Evolutionary conservation across 2,113 vertebrate genomes (phyloP).

Genomic region (Neopipo cinnamomea): DNA sequence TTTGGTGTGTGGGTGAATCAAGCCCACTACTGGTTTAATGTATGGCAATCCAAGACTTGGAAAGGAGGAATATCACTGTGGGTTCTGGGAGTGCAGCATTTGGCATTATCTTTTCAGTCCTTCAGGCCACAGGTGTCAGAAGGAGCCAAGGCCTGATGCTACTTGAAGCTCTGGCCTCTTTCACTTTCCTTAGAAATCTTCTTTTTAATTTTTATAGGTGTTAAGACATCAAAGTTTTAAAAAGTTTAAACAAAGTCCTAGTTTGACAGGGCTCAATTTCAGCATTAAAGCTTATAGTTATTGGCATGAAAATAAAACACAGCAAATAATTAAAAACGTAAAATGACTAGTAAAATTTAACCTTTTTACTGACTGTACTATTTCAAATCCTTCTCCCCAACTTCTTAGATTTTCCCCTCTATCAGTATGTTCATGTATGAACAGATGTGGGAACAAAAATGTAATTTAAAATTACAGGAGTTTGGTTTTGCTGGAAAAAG

Average conservation of each 20-base stretch:
- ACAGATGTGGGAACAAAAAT: not conserved
- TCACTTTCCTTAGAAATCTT: not conserved
- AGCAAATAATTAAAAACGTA: not conserved
- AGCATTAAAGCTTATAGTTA: not conserved
- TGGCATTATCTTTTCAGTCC: not conserved
- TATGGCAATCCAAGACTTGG: not conserved
- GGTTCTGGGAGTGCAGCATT: not conserved
- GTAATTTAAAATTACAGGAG: not conserved
- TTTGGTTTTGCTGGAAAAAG: not conserved
- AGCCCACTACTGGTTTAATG: not conserved
- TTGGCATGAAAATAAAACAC: not conserved
- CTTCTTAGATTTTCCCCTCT: not conserved
- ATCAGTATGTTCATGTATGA: fast-evolving
- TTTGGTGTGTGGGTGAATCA: not conserved
- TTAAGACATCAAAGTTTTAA: not conserved
- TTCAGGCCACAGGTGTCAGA: not conserved
- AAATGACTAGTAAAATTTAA: not conserved
- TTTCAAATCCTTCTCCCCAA: not conserved
- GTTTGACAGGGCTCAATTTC: not conserved
- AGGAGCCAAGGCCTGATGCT: not conserved
- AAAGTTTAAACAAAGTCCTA: not conserved
- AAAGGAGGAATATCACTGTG: not conserved
- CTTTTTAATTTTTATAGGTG: not conserved
- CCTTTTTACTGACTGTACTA: not conserved
- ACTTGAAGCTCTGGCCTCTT: not conserved